Base-by-base conservation (phyloP, 2,113 vertebrate species). In the Lophotis ruficrista region DNA sequence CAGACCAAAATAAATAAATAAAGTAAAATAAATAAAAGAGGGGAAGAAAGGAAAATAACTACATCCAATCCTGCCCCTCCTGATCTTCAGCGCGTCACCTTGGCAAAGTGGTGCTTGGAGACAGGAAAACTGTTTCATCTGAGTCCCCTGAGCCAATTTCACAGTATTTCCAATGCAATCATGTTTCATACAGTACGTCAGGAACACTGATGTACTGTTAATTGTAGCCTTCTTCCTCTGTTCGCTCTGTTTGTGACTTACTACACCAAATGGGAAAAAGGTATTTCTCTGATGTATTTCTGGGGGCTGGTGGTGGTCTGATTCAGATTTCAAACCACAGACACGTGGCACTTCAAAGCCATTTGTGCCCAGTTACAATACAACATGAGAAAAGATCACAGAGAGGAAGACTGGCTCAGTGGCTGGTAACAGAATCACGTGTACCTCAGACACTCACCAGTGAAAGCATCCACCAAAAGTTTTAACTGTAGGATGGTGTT, bases 261-360 rank as follows among this genome's bases (percentile, higher is more conserved):
- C 14, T 81, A 51, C 16, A 75, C 91, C 65, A 93, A 95, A 91
- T n/a, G 43, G 66, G 51, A 93, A 96, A 66, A 90, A 71, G 93
- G 37, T 18, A 72, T 83, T 83, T 82, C 86, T 83, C 58, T 61
- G 38, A 72, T 37, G 28, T 64, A 58, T 41, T 61, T 58, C 12
- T 11, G 33, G 37, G 88, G 54, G 81, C 51, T 28, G 51, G 81
- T 31, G 28, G 35, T 57, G 91, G 89, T 93, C 93, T 54, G 83
- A 83, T 81, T 83, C 38, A 80, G 87, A 90, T 91, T 94, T 89
- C 90, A 95, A 94, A 78, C 81, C 50, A 18, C 69, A 96, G 47
- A 87, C 57, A 84, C 53, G 10, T 45, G 87, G 31, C 38, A 72
- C 58, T 92, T 86, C 69, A 95, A 88, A 95, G 86, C 69, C 61